A percentile compares a stretch with the other conserved stretches of the same genome.
Conservation (phyloP, 2,888 invertebrate genomes). For the Leptogaster cylindrica region DNA sequence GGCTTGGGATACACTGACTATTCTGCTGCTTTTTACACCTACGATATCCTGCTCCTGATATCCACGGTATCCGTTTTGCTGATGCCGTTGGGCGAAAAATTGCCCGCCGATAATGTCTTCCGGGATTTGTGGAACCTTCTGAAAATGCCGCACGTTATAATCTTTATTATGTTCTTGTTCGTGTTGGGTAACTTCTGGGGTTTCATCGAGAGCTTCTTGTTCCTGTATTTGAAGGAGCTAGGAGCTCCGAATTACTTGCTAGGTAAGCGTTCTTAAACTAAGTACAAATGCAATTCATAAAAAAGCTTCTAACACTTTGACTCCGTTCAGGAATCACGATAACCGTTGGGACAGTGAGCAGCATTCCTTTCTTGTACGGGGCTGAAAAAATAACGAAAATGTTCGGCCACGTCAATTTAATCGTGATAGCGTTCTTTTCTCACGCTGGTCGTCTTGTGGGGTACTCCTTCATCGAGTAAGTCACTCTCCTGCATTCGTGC, state of each 20-base stretch:
- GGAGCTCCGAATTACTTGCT: constrained; percentile 82
- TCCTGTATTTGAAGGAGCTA: constrained; percentile 82
- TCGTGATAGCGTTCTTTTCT: constrained; percentile 83
- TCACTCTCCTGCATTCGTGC: constrained; percentile 42
- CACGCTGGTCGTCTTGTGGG: constrained; percentile 82
- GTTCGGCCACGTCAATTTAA: constrained; percentile 82
- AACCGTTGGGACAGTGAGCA: constrained; percentile 82
- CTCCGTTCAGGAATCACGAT: constrained; percentile 74
- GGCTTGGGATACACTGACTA: constrained; percentile 79
- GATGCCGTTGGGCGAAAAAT: constrained; percentile 79
- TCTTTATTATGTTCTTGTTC: constrained; percentile 82
- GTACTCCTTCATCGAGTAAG: constrained; percentile 84
- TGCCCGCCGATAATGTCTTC: constrained; percentile 79
- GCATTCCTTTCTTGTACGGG: constrained; percentile 83
- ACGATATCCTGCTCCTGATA: constrained; percentile 74
- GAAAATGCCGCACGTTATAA: constrained; percentile 78
- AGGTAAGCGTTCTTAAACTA: constrained; percentile 63
- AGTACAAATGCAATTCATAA: no score
- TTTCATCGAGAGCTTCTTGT: constrained; percentile 87
- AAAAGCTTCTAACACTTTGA: no score
- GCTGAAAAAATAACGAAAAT: constrained; percentile 82
- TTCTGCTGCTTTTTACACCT: constrained; percentile 86
- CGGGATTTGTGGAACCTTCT: constrained; percentile 77
- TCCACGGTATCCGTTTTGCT: constrained; percentile 76
- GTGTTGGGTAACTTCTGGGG: constrained; percentile 87